A percentile compares a stretch with the other conserved stretches of the same genome.
phyloP scores from a whole-genome alignment of 2,888 invertebrate genomes.

The Meiosimyza decipiens region DNA sequence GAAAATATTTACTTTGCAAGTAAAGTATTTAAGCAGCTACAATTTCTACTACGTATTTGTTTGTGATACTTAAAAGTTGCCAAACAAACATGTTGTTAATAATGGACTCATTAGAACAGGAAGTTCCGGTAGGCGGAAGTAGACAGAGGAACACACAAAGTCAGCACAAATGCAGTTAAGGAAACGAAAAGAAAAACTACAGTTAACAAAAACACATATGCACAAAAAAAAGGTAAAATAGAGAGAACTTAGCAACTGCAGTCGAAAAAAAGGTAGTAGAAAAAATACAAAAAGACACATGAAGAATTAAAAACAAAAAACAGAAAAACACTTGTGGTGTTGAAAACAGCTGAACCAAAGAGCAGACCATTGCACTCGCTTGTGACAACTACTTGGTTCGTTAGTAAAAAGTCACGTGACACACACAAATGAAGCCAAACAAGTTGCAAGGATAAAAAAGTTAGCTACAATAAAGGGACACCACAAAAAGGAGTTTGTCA shows the following conservation, averaged over 20 bases:
- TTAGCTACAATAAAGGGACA: neutral
- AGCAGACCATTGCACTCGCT: constrained; percentile 21
- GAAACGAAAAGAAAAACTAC: neutral
- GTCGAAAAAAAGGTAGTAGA: neutral
- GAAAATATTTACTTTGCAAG: too few relatives aligned
- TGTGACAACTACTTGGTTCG: constrained; percentile 19
- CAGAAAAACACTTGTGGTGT: neutral
- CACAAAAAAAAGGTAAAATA: neutral
- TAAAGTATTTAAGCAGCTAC: too few relatives aligned
- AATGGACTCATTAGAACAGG: constrained; percentile 43
- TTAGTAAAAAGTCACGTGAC: constrained; percentile 32
- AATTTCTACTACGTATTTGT: too few relatives aligned
- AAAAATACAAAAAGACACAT: neutral
- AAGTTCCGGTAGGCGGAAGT: constrained; percentile 36
- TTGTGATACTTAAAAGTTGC: neutral
- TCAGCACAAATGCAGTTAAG: neutral
- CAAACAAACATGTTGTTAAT: constrained; percentile 24
- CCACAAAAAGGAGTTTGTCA: too few relatives aligned
- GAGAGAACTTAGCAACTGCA: neutral
- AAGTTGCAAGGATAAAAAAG: neutral
- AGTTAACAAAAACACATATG: neutral
- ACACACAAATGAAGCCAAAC: neutral
- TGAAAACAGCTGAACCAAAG: too few relatives aligned
- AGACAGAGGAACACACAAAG: constrained; percentile 18
- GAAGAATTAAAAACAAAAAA: neutral